Base-by-base conservation (phyloP, 1,140 invertebrate species). In the Drosophila sturtevanti region DNA sequence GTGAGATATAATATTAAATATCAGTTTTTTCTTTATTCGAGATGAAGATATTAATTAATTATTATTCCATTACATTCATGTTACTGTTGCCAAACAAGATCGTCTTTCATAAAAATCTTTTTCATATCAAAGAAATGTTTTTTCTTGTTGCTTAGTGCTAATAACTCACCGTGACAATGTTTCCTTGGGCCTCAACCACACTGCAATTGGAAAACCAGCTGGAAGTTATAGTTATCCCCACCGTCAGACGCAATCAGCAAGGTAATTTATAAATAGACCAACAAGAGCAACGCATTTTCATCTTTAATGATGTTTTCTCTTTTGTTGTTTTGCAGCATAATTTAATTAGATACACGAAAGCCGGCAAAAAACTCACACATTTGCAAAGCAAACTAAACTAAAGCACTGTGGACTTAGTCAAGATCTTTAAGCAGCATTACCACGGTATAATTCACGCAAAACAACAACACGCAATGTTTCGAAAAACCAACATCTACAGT, bases 201-300 rank as follows among this genome's bases (percentile, higher is more conserved):
- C 22, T 56, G 34, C n/a, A 58, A 54, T 48, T 52, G 68, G 24
- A 18, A 24, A n/a, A 66, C 24, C 63, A 63, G 52, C 71, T 66
- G 59, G 22, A 31, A 34, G 54, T 52, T 54, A 71, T 34, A 34
- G 27, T 14, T 18, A 11, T 18, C 27, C 52, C 24, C 4, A n/a
- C 9, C 66, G 68, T 52, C 55, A 37, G 55, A 3, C 10, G 59
- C 27, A 56, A 75, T 61, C 67, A 60, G 54, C 41, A 69, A 77
- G 67, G 70, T 48, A 71, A 81, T 81, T 86, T 85, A 85, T 78
- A 81, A 87, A 85, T 85, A 85, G 67, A 70, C 24, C 41, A 63
- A 48, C 35, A 60, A 65, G 62, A 68, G 31, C 77, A 68, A 70
- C 68, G 56, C 66, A 70, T 81, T 73, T 74, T 64, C 65, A 70